Evolutionary conservation across 2,113 vertebrate genomes (phyloP), one percentile per base, ranked within the genome.

Genomic region (Pachypanchax playfairii): DNA sequence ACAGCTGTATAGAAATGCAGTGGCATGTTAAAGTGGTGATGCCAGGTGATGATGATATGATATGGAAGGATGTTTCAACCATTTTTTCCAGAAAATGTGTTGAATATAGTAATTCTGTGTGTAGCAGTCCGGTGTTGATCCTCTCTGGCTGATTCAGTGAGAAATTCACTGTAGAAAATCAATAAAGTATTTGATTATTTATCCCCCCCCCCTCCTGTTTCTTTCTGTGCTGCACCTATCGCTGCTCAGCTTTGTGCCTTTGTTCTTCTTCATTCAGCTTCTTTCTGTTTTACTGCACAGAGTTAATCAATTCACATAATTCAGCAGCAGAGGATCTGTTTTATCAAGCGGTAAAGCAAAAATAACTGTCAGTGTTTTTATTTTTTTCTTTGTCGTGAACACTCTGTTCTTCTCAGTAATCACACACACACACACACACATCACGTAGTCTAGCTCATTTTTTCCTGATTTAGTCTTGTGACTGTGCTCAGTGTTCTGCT

Each of bases 121-220:
- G 17, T 43, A 24, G 42, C 58, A 15, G 39, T 55, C 39, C 29
- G 15, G 10, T 21, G 6, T 39, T 67, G 28, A 52, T 70, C 17
- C 36, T 65, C 33, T 63, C 65, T 35, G 53, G 39, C 71, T 49
- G 49, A 73, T 36, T 53, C 24, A 36, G 52, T 47, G 61, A 77
- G 69, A 75, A 60, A 77, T 70, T 74, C 63, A 53, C 62, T 36
- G 20, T 60, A 5, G 21, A n/a, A 35, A 63, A 80, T 79, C 65
- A 72, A 79, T 82, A 68, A 41, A 22, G 25, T 79, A 65, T 87
- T 80, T 71, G 83, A 85, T 84, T 68, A 85, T 85, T 85, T 78
- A 85, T 84, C 20, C 68, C 68, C 29, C 25, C 31, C 36, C 64
- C 75, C 73, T 54, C 31, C 73, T 43, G 50, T 33, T 9, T 20